Base-by-base conservation (phyloP, 2,113 vertebrate species). In the Malurus elegans region DNA sequence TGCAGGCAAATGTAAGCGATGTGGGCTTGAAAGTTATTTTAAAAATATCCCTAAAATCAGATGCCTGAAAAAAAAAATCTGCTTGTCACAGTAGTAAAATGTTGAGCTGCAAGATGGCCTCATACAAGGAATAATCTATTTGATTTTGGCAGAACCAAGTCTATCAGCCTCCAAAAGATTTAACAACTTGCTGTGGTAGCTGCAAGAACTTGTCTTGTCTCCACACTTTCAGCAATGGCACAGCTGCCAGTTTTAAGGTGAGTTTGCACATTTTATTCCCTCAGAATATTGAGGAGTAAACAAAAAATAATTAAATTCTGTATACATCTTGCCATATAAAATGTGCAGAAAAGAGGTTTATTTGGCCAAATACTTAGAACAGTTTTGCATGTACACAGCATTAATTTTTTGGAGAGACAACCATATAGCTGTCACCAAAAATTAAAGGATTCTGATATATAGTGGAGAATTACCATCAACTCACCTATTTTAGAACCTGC, bases 181-280 rank as follows among this genome's bases (percentile, higher is more conserved):
- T 98, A 95, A 98, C 98, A 0, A 97, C 98, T 5, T 99, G 99
- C 96, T 99, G 99, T 15, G 99, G 99, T 10, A 97, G 97, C 88
- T 99, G 99, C 96, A 99, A 97, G 94, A 99, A 99, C 4, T 97
- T 99, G 61, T 99, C 99, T 73, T 99, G 99, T 92, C 95, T 98
- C 64, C 97, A 98, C 81, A 97, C 97, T 67, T 98, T 98, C 79
- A 98, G 98, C 79, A 99, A 99, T 4, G 99, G 99, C 73, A 99
- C 99, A 23, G 65, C 97, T 20, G 90, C 95, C 48, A 98, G 97
- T 86, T 98, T 99, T 84, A 98, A 98, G 98, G 99, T 99, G 94
- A 86, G 91, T 48, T 85, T 56, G 18, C 3, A 8, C 38, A 1
- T 45, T 45, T 89, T 57, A 73, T 14, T 84, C 8, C 17, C 28